phyloP scores from a whole-genome alignment of 2,113 vertebrate species.

The zebrafish (Danio rerio) region DNA sequence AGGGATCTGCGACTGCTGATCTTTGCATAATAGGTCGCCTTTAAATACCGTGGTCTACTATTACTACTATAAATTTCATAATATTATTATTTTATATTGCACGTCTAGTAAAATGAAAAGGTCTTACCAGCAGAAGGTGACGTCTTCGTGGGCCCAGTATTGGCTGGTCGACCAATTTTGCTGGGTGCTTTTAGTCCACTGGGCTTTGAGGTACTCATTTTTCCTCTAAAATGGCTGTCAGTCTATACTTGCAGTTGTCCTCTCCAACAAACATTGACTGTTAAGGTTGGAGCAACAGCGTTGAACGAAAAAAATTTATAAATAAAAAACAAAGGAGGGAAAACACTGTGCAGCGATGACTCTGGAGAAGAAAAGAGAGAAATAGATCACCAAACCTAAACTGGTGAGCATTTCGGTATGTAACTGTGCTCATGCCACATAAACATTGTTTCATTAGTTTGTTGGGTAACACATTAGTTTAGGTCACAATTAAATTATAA shows the following conservation, averaged over 20 bases:
- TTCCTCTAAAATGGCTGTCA: slow-evolving; percentile 65
- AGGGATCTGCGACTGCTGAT: too few species aligned
- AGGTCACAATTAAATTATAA: too few species aligned
- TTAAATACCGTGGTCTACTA: too few species aligned
- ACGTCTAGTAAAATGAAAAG: too few species aligned
- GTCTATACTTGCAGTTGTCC: slow-evolving; percentile 62
- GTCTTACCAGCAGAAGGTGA: slow-evolving; percentile 75
- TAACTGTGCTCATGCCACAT: not conserved
- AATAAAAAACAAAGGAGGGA: slow-evolving; percentile 58
- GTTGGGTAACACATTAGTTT: not conserved
- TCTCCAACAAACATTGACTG: slow-evolving; percentile 72
- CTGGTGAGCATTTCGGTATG: not conserved
- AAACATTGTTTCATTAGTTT: not conserved
- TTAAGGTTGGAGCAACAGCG: not conserved
- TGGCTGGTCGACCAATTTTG: slow-evolving; percentile 85
- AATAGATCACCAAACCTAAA: not conserved
- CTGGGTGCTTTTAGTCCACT: slow-evolving; percentile 94
- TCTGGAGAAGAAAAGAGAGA: slow-evolving; percentile 65
- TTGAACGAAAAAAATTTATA: slow-evolving; percentile 53
- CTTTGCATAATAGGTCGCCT: too few species aligned
- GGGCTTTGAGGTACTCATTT: slow-evolving; percentile 92
- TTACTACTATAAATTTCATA: too few species aligned
- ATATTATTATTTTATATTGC: too few species aligned
- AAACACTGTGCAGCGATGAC: slow-evolving; percentile 50
- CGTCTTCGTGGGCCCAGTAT: slow-evolving; percentile 78